These are phyloP conservation scores for Sakesphorus luctuosus DNA, from an alignment of 2,113 vertebrate species.

Conservation along the genomic window DNA sequence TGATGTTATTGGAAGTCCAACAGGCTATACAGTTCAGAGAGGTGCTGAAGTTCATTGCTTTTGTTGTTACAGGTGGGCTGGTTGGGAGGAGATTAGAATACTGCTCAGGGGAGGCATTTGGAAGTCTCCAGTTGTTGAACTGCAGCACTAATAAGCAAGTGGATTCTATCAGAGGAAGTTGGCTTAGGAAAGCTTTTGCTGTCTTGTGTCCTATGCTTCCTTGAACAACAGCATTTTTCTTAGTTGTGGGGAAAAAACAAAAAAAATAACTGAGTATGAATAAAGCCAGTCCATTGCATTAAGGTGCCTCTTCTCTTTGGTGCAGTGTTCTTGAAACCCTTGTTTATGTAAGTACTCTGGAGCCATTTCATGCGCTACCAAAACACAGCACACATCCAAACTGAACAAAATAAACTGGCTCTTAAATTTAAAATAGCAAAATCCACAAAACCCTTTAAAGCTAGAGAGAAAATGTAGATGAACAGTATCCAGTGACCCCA, in stretches of 20 bases:
- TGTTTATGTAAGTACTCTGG: background rate
- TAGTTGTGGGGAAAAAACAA: background rate
- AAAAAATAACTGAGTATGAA: background rate
- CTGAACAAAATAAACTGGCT: background rate
- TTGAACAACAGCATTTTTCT: background rate
- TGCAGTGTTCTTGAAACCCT: background rate
- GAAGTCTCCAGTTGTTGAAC: background rate
- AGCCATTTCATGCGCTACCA: background rate
- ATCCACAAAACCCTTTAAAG: background rate
- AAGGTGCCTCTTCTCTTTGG: background rate
- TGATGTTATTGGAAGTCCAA: background rate
- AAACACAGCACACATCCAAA: background rate
- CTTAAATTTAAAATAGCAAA: background rate
- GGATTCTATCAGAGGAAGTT: background rate
- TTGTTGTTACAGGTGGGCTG: background rate
- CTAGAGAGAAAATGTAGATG: background rate
- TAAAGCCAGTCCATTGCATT: background rate
- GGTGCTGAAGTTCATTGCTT: background rate
- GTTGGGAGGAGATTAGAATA: background rate
- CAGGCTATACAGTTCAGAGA: background rate
- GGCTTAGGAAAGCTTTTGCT: background rate
- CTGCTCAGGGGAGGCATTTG: accelerated
- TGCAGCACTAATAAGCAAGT: background rate
- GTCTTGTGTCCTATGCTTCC: background rate
- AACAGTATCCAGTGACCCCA: background rate